Conservation (phyloP, 2,797 vertebrate species). For the Crenuchus spilurus region DNA sequence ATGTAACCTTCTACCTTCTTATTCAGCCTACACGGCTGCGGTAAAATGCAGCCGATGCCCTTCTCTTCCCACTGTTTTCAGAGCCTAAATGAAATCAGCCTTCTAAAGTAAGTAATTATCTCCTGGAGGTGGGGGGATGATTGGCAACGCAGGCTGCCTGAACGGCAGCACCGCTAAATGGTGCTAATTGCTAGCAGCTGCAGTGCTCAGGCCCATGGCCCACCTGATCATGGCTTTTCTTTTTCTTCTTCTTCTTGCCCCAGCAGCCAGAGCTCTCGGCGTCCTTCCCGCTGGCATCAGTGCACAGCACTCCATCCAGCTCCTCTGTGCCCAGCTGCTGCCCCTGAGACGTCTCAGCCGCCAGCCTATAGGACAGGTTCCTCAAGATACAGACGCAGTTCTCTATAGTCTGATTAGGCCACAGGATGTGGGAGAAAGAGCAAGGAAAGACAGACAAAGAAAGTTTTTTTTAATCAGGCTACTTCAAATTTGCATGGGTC, state of each 20-base stretch:
- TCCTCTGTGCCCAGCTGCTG: constrained; percentile 97
- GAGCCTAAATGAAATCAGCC: constrained; percentile 60
- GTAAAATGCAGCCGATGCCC: constrained; percentile 42
- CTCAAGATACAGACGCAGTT: constrained; percentile 99
- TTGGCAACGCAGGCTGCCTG: constrained; percentile 49
- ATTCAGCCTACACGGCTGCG: constrained; percentile 39
- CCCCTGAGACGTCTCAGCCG: constrained; percentile 97
- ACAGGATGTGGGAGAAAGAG: background rate
- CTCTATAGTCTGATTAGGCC: constrained; percentile 87
- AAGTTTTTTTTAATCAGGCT: background rate
- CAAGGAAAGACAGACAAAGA: constrained; percentile 3
- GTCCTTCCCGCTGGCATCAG: constrained; percentile 91
- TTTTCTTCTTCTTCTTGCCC: constrained; percentile 99
- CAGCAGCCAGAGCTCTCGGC: constrained; percentile 95
- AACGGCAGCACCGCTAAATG: constrained; percentile 53
- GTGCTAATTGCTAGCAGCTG: constrained; percentile 71
- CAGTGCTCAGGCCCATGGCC: constrained; percentile 57
- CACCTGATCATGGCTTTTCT: constrained; percentile 99
- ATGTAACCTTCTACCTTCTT: constrained; percentile 43
- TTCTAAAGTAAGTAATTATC: constrained; percentile 58
- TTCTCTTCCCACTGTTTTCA: constrained; percentile 50
- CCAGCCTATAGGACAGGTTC: constrained; percentile 98
- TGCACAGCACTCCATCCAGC: constrained; percentile 93
- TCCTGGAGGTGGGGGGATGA: constrained; percentile 28
- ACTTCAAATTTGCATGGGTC: background rate